Percentiles rank a stretch among this genome's conserved stretches.
phyloP scores from a whole-genome alignment of 2,888 invertebrate species.

The Pristionchus maxplancki region DNA sequence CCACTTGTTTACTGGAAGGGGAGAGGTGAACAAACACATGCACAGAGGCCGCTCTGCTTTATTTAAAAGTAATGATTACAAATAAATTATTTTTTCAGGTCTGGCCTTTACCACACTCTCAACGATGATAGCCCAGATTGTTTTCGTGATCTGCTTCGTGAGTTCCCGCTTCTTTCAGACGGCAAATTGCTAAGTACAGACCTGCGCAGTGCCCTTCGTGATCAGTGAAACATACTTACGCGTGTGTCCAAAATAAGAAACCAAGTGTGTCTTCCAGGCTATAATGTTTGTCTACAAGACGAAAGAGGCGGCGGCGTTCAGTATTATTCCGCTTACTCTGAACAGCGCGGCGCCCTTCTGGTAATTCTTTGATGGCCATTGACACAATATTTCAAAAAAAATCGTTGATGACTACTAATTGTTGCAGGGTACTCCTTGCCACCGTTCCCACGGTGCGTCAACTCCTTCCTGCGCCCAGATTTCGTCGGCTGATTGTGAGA shows the following conservation, averaged over 20 bases:
- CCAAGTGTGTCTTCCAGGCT: neutral
- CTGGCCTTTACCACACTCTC: neutral
- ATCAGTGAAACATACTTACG: neutral
- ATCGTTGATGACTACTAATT: too few species aligned
- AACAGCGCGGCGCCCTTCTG: neutral
- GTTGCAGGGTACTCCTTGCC: neutral
- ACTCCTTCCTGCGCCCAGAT: neutral
- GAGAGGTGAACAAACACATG: too few species aligned
- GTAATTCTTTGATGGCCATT: neutral
- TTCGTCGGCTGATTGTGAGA: neutral
- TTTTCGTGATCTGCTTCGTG: neutral
- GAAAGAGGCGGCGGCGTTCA: neutral
- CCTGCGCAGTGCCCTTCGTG: too few species aligned
- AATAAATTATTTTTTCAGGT: too few species aligned
- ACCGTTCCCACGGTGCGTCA: neutral
- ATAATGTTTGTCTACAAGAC: neutral
- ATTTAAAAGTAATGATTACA: too few species aligned
- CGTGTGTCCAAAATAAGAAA: neutral
- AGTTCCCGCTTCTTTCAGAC: neutral
- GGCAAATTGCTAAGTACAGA: too few species aligned
- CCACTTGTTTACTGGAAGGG: too few species aligned
- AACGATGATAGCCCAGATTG: neutral
- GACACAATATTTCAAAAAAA: too few species aligned
- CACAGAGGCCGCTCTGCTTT: too few species aligned
- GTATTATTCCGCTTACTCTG: neutral